Evolutionary conservation across 2,113 vertebrate genomes (phyloP).

Genomic region (Myodes glareolus): DNA sequence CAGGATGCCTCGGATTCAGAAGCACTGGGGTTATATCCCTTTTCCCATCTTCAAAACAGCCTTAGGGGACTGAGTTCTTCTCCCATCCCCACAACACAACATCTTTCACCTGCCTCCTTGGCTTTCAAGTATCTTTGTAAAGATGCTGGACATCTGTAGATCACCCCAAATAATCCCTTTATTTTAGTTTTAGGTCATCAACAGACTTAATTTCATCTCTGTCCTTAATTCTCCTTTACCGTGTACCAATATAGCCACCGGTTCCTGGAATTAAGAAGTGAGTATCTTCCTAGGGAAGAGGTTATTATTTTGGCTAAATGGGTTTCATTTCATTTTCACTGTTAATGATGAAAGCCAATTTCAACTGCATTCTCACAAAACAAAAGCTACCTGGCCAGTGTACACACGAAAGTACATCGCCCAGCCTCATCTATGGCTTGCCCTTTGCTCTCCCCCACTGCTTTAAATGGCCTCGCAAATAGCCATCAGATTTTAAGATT

Average conservation of each 20-base stretch:
- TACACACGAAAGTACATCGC: conserved; percentile 59
- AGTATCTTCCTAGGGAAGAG: neutral
- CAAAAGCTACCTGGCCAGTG: conserved; percentile 65
- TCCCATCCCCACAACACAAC: neutral
- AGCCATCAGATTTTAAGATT: conserved; percentile 69
- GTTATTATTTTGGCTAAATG: neutral
- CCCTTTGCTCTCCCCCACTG: conserved; percentile 17
- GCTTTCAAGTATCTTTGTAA: neutral
- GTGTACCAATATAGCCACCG: neutral
- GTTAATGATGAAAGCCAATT: neutral
- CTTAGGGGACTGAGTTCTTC: neutral
- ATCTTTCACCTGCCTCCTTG: neutral
- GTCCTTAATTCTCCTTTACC: neutral
- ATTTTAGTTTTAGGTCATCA: neutral
- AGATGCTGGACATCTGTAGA: neutral
- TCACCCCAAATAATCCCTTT: neutral
- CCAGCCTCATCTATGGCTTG: neutral
- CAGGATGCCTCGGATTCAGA: neutral
- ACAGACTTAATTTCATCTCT: neutral
- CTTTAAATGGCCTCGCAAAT: conserved; percentile 63
- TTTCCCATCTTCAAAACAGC: neutral
- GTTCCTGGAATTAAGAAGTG: neutral
- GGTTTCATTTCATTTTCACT: conserved; percentile 44
- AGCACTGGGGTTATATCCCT: neutral
- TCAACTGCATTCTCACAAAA: conserved; percentile 9